phyloP scores from a whole-genome alignment of 1,140 invertebrate genomes.

The Cydia pomonella region DNA sequence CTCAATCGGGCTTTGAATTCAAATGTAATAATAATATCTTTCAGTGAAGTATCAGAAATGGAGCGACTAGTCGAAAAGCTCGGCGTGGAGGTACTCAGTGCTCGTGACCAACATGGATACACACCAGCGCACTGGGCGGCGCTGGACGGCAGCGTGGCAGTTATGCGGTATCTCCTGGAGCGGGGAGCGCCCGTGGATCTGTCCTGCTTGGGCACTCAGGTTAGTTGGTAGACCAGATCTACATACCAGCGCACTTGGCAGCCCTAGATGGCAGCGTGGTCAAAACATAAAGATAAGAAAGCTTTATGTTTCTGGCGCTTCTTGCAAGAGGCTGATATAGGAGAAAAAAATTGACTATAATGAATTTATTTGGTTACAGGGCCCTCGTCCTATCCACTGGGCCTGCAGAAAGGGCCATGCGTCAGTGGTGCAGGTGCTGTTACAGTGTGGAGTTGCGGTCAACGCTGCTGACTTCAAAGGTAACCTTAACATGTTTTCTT shows the following conservation, averaged over 20 bases:
- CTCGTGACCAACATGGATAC: conserved; percentile 94
- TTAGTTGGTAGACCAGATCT: conserved; percentile 36
- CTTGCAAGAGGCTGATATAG: too few species aligned
- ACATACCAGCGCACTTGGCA: conserved; percentile 3
- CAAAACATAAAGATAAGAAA: too few species aligned
- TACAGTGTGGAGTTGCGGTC: conserved; percentile 92
- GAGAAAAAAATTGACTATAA: too few species aligned
- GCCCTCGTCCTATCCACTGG: conserved; percentile 95
- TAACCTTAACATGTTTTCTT: conserved; percentile 31
- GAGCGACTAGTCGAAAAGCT: conserved; percentile 89
- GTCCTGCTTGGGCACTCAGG: conserved; percentile 89
- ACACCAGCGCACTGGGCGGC: conserved; percentile 96
- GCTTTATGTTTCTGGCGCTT: too few species aligned
- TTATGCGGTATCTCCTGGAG: conserved; percentile 92
- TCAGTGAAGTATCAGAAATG: conserved; percentile 86
- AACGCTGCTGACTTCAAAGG: conserved; percentile 95
- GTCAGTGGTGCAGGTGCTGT: conserved; percentile 90
- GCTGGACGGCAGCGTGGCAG: conserved; percentile 91
- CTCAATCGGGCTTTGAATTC: too few species aligned
- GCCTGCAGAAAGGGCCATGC: conserved; percentile 93
- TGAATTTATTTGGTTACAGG: conserved; percentile 77
- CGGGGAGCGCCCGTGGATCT: conserved; percentile 90
- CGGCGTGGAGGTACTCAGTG: conserved; percentile 86
- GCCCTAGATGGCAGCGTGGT: too few species aligned
- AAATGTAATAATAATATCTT: conserved; percentile 40